Base-by-base conservation (phyloP, 2,888 invertebrate genomes). In the Eristalis tenax region DNA sequence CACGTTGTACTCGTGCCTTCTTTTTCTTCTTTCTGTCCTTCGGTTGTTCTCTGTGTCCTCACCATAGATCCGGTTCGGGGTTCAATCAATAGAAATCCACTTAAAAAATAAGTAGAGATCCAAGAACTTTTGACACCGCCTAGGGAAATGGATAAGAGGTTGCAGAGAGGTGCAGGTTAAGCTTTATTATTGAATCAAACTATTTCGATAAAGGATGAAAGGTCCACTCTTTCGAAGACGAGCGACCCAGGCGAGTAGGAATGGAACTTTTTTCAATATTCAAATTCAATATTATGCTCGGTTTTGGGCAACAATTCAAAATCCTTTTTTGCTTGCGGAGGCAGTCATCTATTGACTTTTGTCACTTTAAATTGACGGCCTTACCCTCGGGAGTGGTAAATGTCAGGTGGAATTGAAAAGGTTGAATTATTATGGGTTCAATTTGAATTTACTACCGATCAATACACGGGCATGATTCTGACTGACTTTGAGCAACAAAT, bases 251-350 rank as follows among this genome's bases (percentile, higher is more conserved):
- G n/a, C n/a, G n/a, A n/a, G n/a, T n/a, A n/a, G n/a, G n/a, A n/a
- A n/a, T 77, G 63, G 61, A 83, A 83, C 57, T 83, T 83, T 83
- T n/a, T 83, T 77, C 83, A 77, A 83, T 83, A 73, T 77, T 22
- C 18, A n/a, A 18, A 38, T n/a, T n/a, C 32, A 61, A 61, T 61
- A 80, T 68, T 73, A 61, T 75, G 56, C 32, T 64, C 32, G 15
- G 65, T 65, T 65, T 32, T 43, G 57, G 82, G 76, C 70, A 70
- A 64, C 75, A 70, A 70, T 70, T 75, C 22, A 38, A 66, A 59
- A 61, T 61, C 70, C 35, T 65, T 69, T 63, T 11, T 68, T n/a
- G 26, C 50, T 8, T 32, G 32, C 32, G 35, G 70, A 35, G 50
- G 65, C 65, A 71, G 71, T 71, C 76, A 76, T 75, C 68, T 68